These are phyloP conservation scores for Eriosoma lanigerum DNA, from an alignment of 1,140 invertebrate genomes.

Conservation along the genomic window DNA sequence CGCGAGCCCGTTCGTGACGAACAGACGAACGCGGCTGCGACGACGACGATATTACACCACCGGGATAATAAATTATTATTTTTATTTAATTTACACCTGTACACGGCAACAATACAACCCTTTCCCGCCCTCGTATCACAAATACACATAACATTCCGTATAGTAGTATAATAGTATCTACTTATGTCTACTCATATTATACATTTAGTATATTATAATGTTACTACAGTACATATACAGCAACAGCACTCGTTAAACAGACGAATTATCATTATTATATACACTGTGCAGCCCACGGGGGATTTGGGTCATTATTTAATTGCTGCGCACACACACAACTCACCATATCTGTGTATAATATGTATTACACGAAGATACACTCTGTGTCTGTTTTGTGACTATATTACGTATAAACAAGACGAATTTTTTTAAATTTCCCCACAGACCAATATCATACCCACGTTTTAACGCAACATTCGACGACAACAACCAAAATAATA, in stretches of 20 bases:
- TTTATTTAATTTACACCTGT: conserved; percentile 49
- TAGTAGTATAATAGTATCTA: neutral
- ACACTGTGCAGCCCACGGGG: neutral
- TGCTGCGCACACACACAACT: neutral
- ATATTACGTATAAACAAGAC: too few relatives aligned
- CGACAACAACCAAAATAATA: too few relatives aligned
- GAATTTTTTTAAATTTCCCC: too few relatives aligned
- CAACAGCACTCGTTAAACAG: conserved; percentile 21
- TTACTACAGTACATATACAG: too few relatives aligned
- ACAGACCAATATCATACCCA: too few relatives aligned
- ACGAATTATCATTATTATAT: neutral
- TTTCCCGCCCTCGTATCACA: conserved; percentile 9
- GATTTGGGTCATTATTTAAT: conserved; percentile 28
- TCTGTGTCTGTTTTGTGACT: neutral
- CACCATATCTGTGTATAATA: too few relatives aligned
- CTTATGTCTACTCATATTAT: too few relatives aligned
- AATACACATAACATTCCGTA: neutral
- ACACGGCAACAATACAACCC: conserved; percentile 14
- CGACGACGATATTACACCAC: neutral
- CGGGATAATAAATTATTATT: neutral
- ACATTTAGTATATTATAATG: too few relatives aligned
- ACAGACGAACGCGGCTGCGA: neutral
- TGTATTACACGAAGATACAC: neutral
- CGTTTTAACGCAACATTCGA: too few relatives aligned
- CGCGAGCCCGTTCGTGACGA: neutral